Evolutionary conservation across 2,797 vertebrate genomes (phyloP).

Genomic region (Liparis tanakae): DNA sequence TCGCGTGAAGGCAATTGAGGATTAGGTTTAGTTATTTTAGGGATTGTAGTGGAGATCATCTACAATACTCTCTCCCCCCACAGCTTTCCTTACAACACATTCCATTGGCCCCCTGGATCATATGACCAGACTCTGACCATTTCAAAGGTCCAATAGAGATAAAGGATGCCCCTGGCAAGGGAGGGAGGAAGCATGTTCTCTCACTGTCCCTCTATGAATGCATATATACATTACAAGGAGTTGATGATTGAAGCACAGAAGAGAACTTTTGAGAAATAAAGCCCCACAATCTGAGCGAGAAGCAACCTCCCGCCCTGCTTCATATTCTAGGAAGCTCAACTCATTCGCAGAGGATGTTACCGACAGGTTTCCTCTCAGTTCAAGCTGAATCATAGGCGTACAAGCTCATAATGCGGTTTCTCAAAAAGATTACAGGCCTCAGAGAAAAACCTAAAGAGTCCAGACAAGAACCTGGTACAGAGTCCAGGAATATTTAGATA

Average conservation of each 20-base stretch:
- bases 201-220: too few relatives aligned
- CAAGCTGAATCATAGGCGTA: conserved; percentile 6
- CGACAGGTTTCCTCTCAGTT: conserved; percentile 11
- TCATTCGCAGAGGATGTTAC: conserved; percentile 17
- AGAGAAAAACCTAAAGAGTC: conserved; percentile 37
- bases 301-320: too few relatives aligned
- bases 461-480: conserved; percentile 45
- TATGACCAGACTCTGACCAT: too few relatives aligned
- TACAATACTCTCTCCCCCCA: conserved; percentile 49
- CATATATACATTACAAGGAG: too few relatives aligned
- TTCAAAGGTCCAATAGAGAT: too few relatives aligned
- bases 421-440: not conserved
- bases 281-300: too few relatives aligned
- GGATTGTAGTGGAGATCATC: conserved; percentile 49
- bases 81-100: conserved; percentile 48
- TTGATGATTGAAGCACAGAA: too few relatives aligned
- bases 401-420: conserved; percentile 5
- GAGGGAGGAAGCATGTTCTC: too few relatives aligned
- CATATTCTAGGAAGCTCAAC: too few relatives aligned
- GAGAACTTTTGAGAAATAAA: too few relatives aligned
- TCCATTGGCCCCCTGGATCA: conserved; percentile 75
- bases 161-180: too few relatives aligned
- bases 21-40: conserved; percentile 45
- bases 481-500: conserved; percentile 47
- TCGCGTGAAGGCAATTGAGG: conserved; percentile 12